phyloP scores from a whole-genome alignment of 2,888 invertebrate species.

The Metopia argyrocephala region DNA sequence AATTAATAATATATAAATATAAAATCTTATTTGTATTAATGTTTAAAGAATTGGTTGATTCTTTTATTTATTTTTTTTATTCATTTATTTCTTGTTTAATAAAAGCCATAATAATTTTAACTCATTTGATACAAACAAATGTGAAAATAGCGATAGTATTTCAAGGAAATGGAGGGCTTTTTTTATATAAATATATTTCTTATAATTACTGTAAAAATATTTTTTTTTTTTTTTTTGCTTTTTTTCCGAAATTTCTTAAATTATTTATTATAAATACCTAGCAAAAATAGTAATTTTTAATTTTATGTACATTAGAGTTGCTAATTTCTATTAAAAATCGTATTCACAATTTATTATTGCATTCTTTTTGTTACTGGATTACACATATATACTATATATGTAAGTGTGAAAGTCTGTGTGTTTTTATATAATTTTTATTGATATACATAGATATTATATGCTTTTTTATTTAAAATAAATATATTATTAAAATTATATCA shows the following conservation, averaged over 20 bases:
- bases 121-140: conserved; percentile 58
- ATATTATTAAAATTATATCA: conserved; percentile 44
- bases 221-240: conserved; percentile 4
- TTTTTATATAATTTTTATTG: conserved; percentile 40
- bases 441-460: conserved; percentile 22
- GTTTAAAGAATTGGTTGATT: too few species aligned
- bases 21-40: conserved; percentile 38
- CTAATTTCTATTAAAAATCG: conserved; percentile 49
- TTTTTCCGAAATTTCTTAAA: conserved; percentile 8
- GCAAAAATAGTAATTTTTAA: conserved; percentile 60
- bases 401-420: conserved; percentile 39
- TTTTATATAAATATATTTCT: conserved; percentile 37
- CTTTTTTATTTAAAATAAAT: conserved; percentile 6
- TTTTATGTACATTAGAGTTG: background rate
- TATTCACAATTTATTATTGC: conserved; percentile 63
- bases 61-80: conserved; percentile 8
- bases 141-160: conserved; percentile 33
- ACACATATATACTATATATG: too few species aligned
- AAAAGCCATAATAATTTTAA: conserved; percentile 58
- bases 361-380: conserved; percentile 51
- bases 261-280: conserved; percentile 61
- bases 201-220: conserved; percentile 58
- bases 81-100: conserved; percentile 45
- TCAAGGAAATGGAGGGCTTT: conserved; percentile 64
- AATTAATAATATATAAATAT: conserved; percentile 34